Evolutionary conservation across 2,888 invertebrate species (phyloP).

Genomic region (Zonitis immaculata): DNA sequence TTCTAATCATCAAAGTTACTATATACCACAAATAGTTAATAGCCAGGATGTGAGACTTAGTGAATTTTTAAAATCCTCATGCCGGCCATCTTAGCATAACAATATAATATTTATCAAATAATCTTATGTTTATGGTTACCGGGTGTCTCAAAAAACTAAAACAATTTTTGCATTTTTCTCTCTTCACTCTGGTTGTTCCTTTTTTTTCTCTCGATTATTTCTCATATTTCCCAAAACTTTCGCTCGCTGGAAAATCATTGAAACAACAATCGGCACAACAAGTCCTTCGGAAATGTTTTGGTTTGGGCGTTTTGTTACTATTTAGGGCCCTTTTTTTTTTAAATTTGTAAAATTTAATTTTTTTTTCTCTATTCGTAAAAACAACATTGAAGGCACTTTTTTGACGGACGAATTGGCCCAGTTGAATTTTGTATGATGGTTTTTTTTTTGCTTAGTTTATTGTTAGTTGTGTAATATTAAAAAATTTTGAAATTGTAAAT

Average conservation of each 20-base stretch:
- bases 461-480: slow-evolving; percentile 47
- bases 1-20: slow-evolving; percentile 52
- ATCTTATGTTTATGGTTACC: slow-evolving; percentile 49
- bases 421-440: slow-evolving; percentile 55
- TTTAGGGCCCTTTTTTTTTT: slow-evolving; percentile 69
- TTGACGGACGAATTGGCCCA: slow-evolving; percentile 92
- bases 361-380: slow-evolving; percentile 74
- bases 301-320: slow-evolving; percentile 70
- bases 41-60: slow-evolving; percentile 37
- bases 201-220: neutral
- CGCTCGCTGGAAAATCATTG: slow-evolving; percentile 39
- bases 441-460: slow-evolving; percentile 50
- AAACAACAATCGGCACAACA: slow-evolving; percentile 47
- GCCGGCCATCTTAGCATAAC: slow-evolving; percentile 50
- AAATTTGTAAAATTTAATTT: slow-evolving; percentile 52
- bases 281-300: slow-evolving; percentile 49
- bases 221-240: neutral
- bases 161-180: neutral
- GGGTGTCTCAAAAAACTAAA: slow-evolving; percentile 48
- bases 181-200: neutral
- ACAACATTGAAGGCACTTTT: slow-evolving; percentile 95
- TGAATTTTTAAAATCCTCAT: slow-evolving; percentile 26
- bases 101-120: slow-evolving; percentile 52
- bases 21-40: slow-evolving; percentile 52
- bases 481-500: slow-evolving; percentile 26